A percentile compares a stretch with the other conserved stretches of the same genome.
These are phyloP conservation scores for Oryzias dopingdopingensis DNA, from an alignment of 2,797 vertebrate genomes.

Conservation along the genomic window DNA sequence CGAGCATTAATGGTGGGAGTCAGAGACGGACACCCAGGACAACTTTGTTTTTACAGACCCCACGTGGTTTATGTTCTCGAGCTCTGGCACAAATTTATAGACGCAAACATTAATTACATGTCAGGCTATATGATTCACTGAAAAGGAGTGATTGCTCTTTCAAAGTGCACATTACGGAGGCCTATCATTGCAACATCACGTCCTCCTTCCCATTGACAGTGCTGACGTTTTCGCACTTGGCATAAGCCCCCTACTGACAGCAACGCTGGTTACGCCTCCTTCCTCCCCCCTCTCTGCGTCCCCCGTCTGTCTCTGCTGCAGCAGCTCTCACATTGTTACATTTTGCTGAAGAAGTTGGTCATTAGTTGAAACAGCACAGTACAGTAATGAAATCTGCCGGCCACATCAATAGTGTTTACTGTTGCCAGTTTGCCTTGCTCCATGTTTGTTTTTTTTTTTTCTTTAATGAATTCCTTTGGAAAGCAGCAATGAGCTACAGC, in stretches of 20 bases:
- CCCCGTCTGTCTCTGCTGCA: conserved; percentile 21
- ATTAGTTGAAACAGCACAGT: conserved; percentile 74
- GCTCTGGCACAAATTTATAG: conserved; percentile 65
- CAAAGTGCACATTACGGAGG: conserved; percentile 77
- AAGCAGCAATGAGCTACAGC: conserved; percentile 46
- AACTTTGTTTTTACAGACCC: conserved; percentile 45
- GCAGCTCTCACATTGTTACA: conserved; percentile 56
- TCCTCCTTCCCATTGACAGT: conserved; percentile 78
- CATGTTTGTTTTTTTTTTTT: conserved; percentile 45
- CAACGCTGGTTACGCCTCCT: conserved; percentile 56
- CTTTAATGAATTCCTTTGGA: conserved; percentile 59
- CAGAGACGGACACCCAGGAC: conserved; percentile 38
- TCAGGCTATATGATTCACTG: conserved; percentile 71
- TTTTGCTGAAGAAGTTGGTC: conserved; percentile 76
- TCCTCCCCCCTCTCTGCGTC: conserved; percentile 22
- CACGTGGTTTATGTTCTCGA: conserved; percentile 63
- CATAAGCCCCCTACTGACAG: conserved; percentile 72
- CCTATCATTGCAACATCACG: conserved; percentile 80
- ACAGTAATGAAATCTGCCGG: conserved; percentile 75
- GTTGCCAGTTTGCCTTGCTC: conserved; percentile 70
- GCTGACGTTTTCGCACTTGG: conserved; percentile 76
- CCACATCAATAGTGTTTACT: conserved; percentile 76
- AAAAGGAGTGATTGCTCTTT: conserved; percentile 69
- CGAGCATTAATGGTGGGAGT: conserved; percentile 20
- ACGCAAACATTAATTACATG: conserved; percentile 74